Conservation (phyloP, 2,888 invertebrate genomes). For the Agrochola lota region DNA sequence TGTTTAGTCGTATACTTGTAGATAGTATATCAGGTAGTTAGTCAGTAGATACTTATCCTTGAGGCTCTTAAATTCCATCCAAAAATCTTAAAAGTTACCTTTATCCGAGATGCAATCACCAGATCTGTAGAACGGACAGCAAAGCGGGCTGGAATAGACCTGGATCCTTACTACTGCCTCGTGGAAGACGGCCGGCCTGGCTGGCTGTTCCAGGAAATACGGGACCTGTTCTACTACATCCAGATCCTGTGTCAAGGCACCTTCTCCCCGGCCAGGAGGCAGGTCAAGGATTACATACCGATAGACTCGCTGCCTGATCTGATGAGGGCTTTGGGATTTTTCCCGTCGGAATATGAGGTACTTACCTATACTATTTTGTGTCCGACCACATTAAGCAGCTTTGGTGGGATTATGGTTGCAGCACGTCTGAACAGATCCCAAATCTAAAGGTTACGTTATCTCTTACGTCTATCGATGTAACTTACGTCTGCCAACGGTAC, state of each 20-base stretch:
- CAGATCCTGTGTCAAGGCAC: slow-evolving; percentile 94
- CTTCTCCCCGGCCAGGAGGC: slow-evolving; percentile 91
- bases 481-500: too few species aligned
- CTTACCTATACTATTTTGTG: background rate
- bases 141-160: slow-evolving; percentile 88
- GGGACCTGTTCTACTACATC: slow-evolving; percentile 94
- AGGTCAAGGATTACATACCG: slow-evolving; percentile 91
- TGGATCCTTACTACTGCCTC: slow-evolving; percentile 93
- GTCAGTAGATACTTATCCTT: background rate
- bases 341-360: slow-evolving; percentile 94
- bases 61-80: background rate
- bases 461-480: too few species aligned
- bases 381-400: background rate
- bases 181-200: slow-evolving; percentile 93
- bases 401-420: background rate
- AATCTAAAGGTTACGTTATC: background rate
- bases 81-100: background rate
- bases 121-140: slow-evolving; percentile 89
- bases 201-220: slow-evolving; percentile 93
- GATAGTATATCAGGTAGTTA: too few species aligned
- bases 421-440: background rate
- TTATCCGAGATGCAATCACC: slow-evolving; percentile 22
- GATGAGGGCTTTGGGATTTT: slow-evolving; percentile 94
- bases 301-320: slow-evolving; percentile 93
- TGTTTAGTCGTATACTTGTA: too few species aligned